Evolutionary conservation across 2,888 invertebrate genomes (phyloP), one percentile per base, ranked within the genome.

Genomic region (Acanthopleura granulata): DNA sequence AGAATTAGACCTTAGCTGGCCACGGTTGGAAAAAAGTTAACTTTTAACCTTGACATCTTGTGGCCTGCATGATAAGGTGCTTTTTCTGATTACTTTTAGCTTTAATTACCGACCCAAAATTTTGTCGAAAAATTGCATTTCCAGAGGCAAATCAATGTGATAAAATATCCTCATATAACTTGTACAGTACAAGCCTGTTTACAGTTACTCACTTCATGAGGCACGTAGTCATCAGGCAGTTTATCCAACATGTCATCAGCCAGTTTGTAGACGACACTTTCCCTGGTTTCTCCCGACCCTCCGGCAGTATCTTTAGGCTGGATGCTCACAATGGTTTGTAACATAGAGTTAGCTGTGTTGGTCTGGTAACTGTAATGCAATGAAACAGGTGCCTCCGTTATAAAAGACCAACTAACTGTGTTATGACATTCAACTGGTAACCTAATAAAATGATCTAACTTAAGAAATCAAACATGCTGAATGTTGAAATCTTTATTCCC

Each of bases 311-410:
- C 97, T 89, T 98, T 98, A 0, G 98, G 98, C 88, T 98, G 98
- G n/a, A 98, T 98, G 89, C 94, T 97, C 62, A 98, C 92, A 85
- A 98, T 97, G 0, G 97, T 97, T 87, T 97, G 96, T 85, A 98
- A 92, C 87, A 98, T 97, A 81, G 93, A 95, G 91, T 91, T 90
- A 40, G 97, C 97, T 70, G 97, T 97, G 89, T 98, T 98, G 79
- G 98, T 98, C 91, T 98, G 97, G 91, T 98, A 93, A n/a, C 93
- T 93, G 83, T 3, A 40, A 40, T n/a, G n/a, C n/a, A 9, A 40
- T 6, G 40, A 40, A 40, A 9, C 40, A 40, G 40, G 40, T 40
- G 40, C 9, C 40, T 6, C 9, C 4, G 40, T 40, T 40, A 40
- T n/a, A 40, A 6, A 40, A 40, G 40, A 40, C 9, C 40, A 40